phyloP scores from a whole-genome alignment of 1,140 invertebrate species.

The Lasioglossum albipes region DNA sequence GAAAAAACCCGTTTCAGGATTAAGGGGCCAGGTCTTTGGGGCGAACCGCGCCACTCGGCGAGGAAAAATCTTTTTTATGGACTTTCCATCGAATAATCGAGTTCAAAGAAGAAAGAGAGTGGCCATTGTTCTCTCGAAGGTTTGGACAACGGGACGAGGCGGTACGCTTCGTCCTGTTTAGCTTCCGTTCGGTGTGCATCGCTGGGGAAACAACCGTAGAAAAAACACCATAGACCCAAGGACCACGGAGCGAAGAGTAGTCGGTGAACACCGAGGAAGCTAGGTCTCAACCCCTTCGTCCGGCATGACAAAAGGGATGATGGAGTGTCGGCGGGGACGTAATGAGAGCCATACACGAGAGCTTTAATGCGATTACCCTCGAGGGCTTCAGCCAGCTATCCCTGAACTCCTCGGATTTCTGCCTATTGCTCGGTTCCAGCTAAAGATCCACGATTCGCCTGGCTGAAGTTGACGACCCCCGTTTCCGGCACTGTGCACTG shows the following conservation, averaged over 20 bases:
- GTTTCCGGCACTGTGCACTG: not conserved
- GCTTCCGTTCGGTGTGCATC: not conserved
- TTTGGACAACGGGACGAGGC: constrained; percentile 6
- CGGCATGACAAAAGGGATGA: constrained; percentile 32
- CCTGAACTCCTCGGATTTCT: constrained; percentile 74
- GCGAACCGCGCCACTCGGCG: too few relatives aligned
- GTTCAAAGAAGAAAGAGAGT: not conserved
- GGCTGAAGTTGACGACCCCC: constrained; percentile 27
- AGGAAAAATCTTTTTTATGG: too few relatives aligned
- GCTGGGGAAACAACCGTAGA: not conserved
- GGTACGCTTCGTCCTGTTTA: constrained; percentile 10
- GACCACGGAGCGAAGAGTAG: constrained; percentile 1
- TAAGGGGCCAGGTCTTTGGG: too few relatives aligned
- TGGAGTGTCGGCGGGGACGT: constrained; percentile 63
- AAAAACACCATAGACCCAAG: not conserved
- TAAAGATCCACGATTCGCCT: constrained; percentile 67
- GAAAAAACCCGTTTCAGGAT: too few relatives aligned
- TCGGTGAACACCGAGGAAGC: constrained; percentile 61
- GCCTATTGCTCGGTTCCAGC: constrained; percentile 68
- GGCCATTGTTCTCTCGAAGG: constrained; percentile 20
- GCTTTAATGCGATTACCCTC: constrained; percentile 78
- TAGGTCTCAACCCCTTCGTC: constrained; percentile 47
- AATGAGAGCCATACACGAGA: constrained; percentile 75
- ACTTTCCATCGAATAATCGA: too few relatives aligned
- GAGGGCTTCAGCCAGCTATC: constrained; percentile 77